phyloP scores from a whole-genome alignment of 2,113 vertebrate genomes.

The Macaca mulatta region DNA sequence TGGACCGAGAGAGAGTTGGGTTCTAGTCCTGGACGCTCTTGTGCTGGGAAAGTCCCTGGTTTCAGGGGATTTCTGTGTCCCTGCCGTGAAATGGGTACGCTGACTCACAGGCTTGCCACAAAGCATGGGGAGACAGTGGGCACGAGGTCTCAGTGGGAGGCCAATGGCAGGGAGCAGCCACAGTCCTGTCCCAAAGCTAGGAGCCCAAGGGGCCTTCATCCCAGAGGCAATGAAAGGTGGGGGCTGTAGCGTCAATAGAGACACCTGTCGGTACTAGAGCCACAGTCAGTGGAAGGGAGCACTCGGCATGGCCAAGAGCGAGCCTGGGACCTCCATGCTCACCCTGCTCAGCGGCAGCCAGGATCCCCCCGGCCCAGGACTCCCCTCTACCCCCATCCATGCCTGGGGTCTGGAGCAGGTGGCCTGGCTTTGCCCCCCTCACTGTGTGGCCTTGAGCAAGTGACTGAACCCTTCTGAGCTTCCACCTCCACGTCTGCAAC shows the following conservation, averaged over 20 bases:
- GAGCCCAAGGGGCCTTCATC: neutral
- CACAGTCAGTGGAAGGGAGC: accelerated
- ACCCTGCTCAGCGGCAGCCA: too few species aligned
- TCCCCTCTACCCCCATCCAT: accelerated
- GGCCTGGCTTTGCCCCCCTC: neutral
- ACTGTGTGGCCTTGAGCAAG: neutral
- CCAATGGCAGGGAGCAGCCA: accelerated
- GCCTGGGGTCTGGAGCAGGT: neutral
- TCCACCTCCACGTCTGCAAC: neutral
- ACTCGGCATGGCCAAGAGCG: neutral
- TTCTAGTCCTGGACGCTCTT: neutral
- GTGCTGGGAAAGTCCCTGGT: neutral
- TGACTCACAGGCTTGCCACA: accelerated
- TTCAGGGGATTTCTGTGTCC: accelerated
- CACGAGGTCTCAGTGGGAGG: accelerated
- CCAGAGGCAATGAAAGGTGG: accelerated
- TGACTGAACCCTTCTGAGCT: neutral
- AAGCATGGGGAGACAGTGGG: accelerated
- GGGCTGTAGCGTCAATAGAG: neutral
- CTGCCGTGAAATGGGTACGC: accelerated
- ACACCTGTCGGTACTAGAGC: neutral
- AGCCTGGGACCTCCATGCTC: accelerated
- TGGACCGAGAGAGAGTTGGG: neutral
- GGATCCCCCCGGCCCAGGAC: neutral
- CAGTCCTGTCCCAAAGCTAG: neutral